Evolutionary conservation across 2,888 invertebrate species (phyloP).

Genomic region (Allophyes oxyacanthae): DNA sequence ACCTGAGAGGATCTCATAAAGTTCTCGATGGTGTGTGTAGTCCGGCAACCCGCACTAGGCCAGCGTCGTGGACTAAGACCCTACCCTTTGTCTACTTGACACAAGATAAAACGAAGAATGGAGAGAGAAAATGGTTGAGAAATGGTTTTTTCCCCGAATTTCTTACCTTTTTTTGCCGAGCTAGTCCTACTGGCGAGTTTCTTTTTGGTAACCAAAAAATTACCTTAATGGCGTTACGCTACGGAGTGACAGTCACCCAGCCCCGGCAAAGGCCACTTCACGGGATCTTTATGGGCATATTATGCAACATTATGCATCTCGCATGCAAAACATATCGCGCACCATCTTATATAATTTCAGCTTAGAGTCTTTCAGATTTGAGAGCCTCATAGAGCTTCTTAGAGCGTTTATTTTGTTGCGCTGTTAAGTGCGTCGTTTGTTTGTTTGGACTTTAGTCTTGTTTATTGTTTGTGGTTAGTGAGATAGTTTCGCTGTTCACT

Average conservation of each 20-base stretch:
- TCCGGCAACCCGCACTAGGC: no score
- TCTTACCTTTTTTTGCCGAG: no score
- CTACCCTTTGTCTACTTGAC: no score
- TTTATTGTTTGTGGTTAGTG: constrained; percentile 8
- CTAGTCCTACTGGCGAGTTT: no score
- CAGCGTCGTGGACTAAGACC: no score
- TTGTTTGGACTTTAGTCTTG: constrained; percentile 3
- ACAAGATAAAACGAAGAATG: no score
- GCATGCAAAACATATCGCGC: constrained; percentile 72
- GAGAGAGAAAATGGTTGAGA: no score
- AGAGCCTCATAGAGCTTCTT: constrained; percentile 10
- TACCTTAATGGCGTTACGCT: constrained; percentile 22
- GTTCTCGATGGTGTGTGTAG: no score
- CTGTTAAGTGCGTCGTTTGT: constrained; percentile 12
- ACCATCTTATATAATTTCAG: constrained; percentile 65
- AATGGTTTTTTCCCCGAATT: no score
- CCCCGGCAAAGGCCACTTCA: constrained; percentile 65
- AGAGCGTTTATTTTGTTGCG: constrained; percentile 21
- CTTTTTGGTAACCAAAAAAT: background rate
- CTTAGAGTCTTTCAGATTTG: constrained; percentile 54
- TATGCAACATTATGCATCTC: constrained; percentile 78
- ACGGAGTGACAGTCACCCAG: constrained; percentile 52
- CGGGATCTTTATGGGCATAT: constrained; percentile 75
- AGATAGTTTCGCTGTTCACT: background rate
- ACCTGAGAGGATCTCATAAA: no score